These are phyloP conservation scores for Morone saxatilis DNA, from an alignment of 2,113 vertebrate genomes.

Conservation along the genomic window DNA sequence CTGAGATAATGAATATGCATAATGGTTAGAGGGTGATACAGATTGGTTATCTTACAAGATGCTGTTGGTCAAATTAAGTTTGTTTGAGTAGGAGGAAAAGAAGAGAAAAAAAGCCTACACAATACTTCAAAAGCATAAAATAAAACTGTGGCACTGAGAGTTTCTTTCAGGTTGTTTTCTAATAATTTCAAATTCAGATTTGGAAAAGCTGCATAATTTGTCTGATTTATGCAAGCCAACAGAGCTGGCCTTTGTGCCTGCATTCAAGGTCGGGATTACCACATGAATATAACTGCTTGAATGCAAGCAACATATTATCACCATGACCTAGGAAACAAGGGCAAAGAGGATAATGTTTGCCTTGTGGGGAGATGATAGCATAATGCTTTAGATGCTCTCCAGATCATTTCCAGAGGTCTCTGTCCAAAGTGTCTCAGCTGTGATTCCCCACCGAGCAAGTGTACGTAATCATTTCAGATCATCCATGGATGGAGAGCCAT, in stretches of 20 bases:
- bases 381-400: slow-evolving; percentile 35
- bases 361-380: slow-evolving; percentile 39
- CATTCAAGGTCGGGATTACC: slow-evolving; percentile 69
- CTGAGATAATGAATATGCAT: slow-evolving; percentile 81
- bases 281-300: slow-evolving; percentile 33
- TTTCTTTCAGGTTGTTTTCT: slow-evolving; percentile 19
- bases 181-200: slow-evolving; percentile 38
- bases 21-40: slow-evolving; percentile 63
- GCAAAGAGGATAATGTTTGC: slow-evolving; percentile 34
- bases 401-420: slow-evolving; percentile 55
- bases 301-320: slow-evolving; percentile 54
- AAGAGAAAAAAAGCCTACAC: not conserved
- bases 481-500: slow-evolving; percentile 54
- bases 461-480: slow-evolving; percentile 49
- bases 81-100: slow-evolving; percentile 39
- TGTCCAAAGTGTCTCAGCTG: slow-evolving; percentile 40
- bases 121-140: slow-evolving; percentile 18
- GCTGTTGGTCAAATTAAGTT: slow-evolving; percentile 53
- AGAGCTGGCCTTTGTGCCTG: slow-evolving; percentile 20
- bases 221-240: slow-evolving; percentile 39
- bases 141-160: slow-evolving; percentile 9
- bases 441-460: slow-evolving; percentile 32
- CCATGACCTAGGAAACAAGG: slow-evolving; percentile 27
- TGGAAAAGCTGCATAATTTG: slow-evolving; percentile 34
- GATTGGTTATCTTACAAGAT: slow-evolving; percentile 66